A percentile compares a stretch with the other conserved stretches of the same genome.
Evolutionary conservation across 2,888 invertebrate species (phyloP).

Genomic region (Criorhina ranunculi): DNA sequence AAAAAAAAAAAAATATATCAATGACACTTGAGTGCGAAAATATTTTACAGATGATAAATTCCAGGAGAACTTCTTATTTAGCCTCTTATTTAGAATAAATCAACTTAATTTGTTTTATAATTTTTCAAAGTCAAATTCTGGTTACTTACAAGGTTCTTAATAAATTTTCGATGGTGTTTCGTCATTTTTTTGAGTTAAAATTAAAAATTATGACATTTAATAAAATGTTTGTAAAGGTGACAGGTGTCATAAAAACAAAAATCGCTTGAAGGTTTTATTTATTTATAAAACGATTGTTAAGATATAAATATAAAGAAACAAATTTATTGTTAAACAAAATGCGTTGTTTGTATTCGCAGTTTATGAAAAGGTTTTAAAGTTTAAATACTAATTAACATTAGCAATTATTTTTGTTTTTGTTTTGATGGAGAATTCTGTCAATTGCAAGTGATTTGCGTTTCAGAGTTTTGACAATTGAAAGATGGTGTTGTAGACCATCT

Average conservation of each 20-base stretch:
- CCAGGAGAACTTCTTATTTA: constrained; percentile 4
- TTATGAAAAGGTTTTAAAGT: too few relatives aligned
- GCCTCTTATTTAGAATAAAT: neutral
- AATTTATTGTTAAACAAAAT: too few relatives aligned
- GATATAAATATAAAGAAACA: too few relatives aligned
- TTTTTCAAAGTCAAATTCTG: constrained; percentile 3
- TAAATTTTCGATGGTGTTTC: neutral
- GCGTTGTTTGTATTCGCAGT: too few relatives aligned
- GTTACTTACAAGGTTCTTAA: constrained; percentile 2
- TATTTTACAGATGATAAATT: constrained; percentile 12
- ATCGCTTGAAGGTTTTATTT: neutral
- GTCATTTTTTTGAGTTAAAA: constrained; percentile 7
- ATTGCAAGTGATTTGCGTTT: too few relatives aligned
- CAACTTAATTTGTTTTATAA: neutral
- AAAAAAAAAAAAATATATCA: constrained; percentile 17
- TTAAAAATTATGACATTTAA: constrained; percentile 7
- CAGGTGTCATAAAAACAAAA: constrained; percentile 11
- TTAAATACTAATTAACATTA: too few relatives aligned
- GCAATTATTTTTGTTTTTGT: too few relatives aligned
- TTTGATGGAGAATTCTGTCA: too few relatives aligned
- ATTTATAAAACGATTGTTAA: neutral
- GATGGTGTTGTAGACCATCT: too few relatives aligned
- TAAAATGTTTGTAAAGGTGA: neutral
- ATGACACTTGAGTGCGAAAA: neutral
- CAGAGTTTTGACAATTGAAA: too few relatives aligned